Base-by-base conservation (phyloP, 2,113 vertebrate species). In the Stercorarius parasiticus region DNA sequence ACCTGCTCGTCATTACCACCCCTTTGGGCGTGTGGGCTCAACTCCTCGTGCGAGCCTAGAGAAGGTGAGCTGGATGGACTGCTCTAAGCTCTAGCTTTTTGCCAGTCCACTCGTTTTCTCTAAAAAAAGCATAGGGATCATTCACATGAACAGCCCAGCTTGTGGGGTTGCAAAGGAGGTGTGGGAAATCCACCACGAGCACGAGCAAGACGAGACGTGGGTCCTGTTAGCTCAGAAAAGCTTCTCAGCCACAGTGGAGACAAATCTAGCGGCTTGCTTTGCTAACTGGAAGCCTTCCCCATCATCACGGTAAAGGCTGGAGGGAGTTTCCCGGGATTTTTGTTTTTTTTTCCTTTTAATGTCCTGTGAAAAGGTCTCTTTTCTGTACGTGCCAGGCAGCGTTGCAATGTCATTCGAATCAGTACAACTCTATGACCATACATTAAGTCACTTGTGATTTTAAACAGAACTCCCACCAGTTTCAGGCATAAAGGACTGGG, bases 1-100 rank as follows among this genome's bases (percentile, higher is more conserved):
- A 34, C 45, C 52, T 67, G 26, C 53, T 79, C 34, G 17, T 29
- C 55, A 8, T 25, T 9, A 21, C 38, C 34, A 3, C 16, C 23
- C 49, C 29, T 40, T 65, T 20, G 56, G 32, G 15, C 38, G 4
- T 55, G 52, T 4, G 1, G 17, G 65, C 52, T 47, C 12, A 20
- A 53, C 36, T 30, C 27, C 36, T 50, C 1, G 0, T 17, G 32
- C 0, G 7, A 49, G 19, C 13, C 32, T 26, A 8, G 34, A 82
- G 59, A 10, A 58, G 47, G 10, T 32, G 38, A 53, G 17, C 5
- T 40, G 30, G 25, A 21, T 19, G 83, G 29, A 13, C 29, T 40
- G 15, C 29, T 36, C 18, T 11, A n/a, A 30, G 36, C 29, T 34
- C 11, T 6, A 52, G 11, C 17, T 23, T 29, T 79, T 50, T 62